Evolutionary conservation across 2,797 vertebrate genomes (phyloP).

Genomic region (Propithecus perrieri): DNA sequence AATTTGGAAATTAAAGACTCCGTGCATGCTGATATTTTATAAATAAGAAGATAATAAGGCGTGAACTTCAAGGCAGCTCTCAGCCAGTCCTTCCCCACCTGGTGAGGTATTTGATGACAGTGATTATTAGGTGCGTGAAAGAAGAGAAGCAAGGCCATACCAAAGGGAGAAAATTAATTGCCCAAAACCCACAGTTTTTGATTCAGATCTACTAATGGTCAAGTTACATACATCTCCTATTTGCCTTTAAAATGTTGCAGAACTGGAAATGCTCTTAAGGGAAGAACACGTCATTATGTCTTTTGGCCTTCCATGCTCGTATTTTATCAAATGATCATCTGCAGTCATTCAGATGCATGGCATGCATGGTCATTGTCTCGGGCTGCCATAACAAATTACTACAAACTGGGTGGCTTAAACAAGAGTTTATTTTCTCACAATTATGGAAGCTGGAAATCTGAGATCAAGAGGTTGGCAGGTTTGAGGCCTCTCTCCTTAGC

Average conservation of each 20-base stretch:
- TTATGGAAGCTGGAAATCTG: background rate
- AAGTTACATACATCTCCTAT: background rate
- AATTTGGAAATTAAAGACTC: background rate
- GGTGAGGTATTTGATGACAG: background rate
- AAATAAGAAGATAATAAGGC: background rate
- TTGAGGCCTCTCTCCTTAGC: background rate
- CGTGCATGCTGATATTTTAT: background rate
- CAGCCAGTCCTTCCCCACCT: background rate
- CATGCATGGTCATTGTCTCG: accelerated
- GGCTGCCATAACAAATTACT: background rate
- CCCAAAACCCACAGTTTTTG: background rate
- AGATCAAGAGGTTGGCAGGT: background rate
- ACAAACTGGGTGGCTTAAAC: background rate
- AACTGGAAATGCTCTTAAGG: background rate
- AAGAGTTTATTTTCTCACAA: background rate
- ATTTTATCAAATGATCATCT: background rate
- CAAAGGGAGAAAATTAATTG: background rate
- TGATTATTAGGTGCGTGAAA: background rate
- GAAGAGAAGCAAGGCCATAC: background rate
- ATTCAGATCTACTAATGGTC: background rate
- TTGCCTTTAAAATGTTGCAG: background rate
- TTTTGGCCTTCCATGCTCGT: background rate
- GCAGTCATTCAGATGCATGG: background rate
- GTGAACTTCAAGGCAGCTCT: background rate
- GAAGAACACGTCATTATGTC: background rate